These are phyloP conservation scores for Pseudobourletiella spinata DNA, from an alignment of 1,140 invertebrate species.

Conservation along the genomic window DNA sequence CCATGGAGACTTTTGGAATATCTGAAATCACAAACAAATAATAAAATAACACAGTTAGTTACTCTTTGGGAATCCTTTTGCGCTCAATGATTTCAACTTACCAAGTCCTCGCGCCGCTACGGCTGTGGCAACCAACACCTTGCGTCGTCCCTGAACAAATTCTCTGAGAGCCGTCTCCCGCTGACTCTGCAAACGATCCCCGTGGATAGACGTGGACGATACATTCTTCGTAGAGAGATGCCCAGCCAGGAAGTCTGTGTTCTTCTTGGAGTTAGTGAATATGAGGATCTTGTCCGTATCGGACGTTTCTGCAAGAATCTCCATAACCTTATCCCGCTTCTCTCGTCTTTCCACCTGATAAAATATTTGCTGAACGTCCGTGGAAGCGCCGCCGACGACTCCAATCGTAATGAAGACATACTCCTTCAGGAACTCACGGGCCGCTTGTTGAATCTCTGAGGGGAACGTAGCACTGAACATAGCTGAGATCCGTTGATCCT, in stretches of 20 bases:
- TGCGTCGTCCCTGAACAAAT: conserved; percentile 63
- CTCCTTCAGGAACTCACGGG: conserved; percentile 58
- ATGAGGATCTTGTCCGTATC: conserved; percentile 59
- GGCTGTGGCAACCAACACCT: conserved; percentile 83
- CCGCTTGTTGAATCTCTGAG: conserved; percentile 63
- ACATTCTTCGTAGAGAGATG: conserved; percentile 58
- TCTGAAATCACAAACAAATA: conserved; percentile 45
- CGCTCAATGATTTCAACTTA: conserved; percentile 41
- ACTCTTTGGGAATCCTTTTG: no score
- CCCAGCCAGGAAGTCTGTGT: conserved; percentile 77
- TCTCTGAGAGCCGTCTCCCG: conserved; percentile 76
- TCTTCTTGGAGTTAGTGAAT: conserved; percentile 82
- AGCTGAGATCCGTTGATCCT: conserved; percentile 63
- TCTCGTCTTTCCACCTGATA: conserved; percentile 60
- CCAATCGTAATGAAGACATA: conserved; percentile 81
- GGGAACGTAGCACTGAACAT: conserved; percentile 94
- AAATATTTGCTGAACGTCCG: conserved; percentile 78
- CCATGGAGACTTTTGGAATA: conserved; percentile 71
- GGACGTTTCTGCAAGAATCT: conserved; percentile 56
- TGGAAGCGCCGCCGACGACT: conserved; percentile 77
- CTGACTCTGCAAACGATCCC: conserved; percentile 78
- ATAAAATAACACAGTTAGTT: no score
- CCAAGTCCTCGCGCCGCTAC: conserved; percentile 80
- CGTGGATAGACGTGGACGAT: conserved; percentile 83
- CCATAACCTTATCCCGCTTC: conserved; percentile 62